Conservation (phyloP, 1,140 invertebrate genomes). For the Drosophila dunni region DNA sequence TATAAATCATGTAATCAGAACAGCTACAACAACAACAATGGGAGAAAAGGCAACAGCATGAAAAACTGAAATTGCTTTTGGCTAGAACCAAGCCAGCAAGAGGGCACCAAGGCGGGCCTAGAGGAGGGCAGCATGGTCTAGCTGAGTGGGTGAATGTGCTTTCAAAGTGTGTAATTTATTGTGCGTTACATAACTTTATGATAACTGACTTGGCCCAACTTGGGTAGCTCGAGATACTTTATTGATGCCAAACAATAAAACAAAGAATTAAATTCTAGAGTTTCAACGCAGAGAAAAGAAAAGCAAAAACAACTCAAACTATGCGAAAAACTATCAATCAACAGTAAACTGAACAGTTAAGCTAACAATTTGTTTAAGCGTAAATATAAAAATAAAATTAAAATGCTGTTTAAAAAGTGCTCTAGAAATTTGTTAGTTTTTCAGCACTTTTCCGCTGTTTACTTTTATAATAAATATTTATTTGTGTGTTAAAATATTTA, state of each 20-base stretch:
- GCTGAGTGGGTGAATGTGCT: conserved; percentile 65
- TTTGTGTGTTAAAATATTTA: too few species aligned
- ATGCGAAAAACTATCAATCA: conserved; percentile 26
- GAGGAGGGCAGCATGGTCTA: conserved; percentile 1
- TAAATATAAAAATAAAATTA: not conserved
- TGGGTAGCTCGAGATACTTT: conserved; percentile 58
- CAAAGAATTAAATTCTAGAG: conserved; percentile 25
- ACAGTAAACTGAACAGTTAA: not conserved
- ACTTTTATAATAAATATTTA: too few species aligned
- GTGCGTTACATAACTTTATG: conserved; percentile 81
- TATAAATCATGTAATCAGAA: conserved; percentile 83
- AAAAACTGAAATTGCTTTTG: conserved; percentile 80
- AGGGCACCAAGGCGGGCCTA: not conserved
- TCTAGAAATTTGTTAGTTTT: not conserved
- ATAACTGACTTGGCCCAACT: conserved; percentile 38
- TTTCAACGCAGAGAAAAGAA: not conserved
- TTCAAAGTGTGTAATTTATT: conserved; percentile 81
- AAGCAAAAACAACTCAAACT: not conserved
- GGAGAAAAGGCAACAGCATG: conserved; percentile 52
- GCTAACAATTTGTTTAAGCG: conserved; percentile 13
- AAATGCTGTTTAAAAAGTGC: not conserved
- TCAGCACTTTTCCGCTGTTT: not conserved
- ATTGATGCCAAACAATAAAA: conserved; percentile 35
- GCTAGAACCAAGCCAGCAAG: not conserved
- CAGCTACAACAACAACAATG: conserved; percentile 28